These are phyloP conservation scores for Diplazon laetatorius DNA, from an alignment of 2,888 invertebrate genomes.

Conservation along the genomic window DNA sequence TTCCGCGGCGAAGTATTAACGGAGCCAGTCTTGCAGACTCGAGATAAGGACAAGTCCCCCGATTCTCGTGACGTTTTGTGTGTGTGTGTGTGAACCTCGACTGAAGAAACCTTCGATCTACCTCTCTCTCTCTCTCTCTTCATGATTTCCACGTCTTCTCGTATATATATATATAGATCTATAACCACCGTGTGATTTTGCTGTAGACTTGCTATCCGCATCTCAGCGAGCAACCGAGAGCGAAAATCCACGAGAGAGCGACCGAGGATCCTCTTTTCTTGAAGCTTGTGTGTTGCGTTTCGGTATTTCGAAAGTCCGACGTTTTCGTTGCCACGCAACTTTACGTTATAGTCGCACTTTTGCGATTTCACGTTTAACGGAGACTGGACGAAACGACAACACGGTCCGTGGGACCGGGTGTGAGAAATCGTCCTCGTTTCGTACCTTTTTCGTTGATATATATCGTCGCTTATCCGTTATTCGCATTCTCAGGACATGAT, in stretches of 20 bases:
- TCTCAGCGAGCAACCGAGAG: no score
- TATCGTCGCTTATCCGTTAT: constrained; percentile 78
- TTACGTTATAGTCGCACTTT: constrained; percentile 33
- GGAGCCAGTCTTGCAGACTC: constrained; percentile 82
- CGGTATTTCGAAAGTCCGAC: no score
- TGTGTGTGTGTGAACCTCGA: constrained; percentile 76
- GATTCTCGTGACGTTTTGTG: constrained; percentile 71
- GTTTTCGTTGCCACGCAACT: constrained; percentile 50
- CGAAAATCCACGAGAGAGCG: no score
- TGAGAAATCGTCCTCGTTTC: constrained; percentile 51
- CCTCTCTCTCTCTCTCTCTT: constrained; percentile 52
- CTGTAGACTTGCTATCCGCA: no score
- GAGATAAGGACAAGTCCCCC: constrained; percentile 77
- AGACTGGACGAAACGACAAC: constrained; percentile 54
- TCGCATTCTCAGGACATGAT: constrained; percentile 74
- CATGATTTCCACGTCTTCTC: no score
- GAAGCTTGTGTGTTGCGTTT: no score
- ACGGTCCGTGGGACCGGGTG: no score
- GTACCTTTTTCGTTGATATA: constrained; percentile 77
- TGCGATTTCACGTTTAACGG: constrained; percentile 46
- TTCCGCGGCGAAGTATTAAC: constrained; percentile 77
- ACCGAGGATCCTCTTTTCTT: no score
- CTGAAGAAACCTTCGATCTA: constrained; percentile 70
- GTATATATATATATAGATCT: no score
- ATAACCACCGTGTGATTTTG: no score